phyloP scores from a whole-genome alignment of 2,113 vertebrate genomes.

The Sylvietta virens region DNA sequence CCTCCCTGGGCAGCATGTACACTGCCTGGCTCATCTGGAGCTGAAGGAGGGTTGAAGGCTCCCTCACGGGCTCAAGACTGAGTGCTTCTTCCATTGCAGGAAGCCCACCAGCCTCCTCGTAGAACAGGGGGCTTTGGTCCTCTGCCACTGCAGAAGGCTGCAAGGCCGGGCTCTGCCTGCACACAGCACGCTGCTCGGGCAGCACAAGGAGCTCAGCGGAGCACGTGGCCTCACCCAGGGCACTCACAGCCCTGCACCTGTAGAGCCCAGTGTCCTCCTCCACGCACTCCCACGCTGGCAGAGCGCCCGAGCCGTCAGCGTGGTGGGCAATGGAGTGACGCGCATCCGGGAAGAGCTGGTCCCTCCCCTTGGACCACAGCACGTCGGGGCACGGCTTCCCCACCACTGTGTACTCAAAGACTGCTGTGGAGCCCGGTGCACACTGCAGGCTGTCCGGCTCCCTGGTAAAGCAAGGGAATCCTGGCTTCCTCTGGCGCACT shows the following conservation, averaged over 20 bases:
- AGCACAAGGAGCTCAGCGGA: conserved; percentile 77
- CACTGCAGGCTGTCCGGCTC: rapidly evolving
- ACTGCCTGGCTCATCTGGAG: conserved; percentile 62
- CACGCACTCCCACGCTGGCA: conserved; percentile 71
- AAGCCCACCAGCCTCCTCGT: conserved; percentile 56
- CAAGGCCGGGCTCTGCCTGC: conserved; percentile 44
- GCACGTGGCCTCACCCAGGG: conserved; percentile 74
- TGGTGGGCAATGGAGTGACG: conserved; percentile 68
- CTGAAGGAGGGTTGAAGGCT: conserved; percentile 51
- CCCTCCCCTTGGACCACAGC: conserved; percentile 79
- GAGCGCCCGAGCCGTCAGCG: conserved; percentile 78
- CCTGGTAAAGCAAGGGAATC: neutral
- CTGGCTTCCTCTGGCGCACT: neutral
- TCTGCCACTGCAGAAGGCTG: conserved; percentile 60
- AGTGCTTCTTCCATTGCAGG: neutral
- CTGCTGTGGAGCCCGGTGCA: neutral
- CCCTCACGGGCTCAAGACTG: conserved; percentile 52
- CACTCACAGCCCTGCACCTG: conserved; percentile 76
- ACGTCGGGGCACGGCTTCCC: conserved; percentile 78
- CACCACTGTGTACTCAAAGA: conserved; percentile 75
- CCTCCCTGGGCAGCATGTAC: conserved; percentile 74
- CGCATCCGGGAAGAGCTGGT: conserved; percentile 69
- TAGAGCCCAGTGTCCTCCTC: conserved; percentile 78
- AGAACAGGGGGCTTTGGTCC: conserved; percentile 57
- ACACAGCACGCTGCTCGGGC: neutral